phyloP scores from a whole-genome alignment of 2,888 invertebrate species.

The Heteromyza rotundicornis region DNA sequence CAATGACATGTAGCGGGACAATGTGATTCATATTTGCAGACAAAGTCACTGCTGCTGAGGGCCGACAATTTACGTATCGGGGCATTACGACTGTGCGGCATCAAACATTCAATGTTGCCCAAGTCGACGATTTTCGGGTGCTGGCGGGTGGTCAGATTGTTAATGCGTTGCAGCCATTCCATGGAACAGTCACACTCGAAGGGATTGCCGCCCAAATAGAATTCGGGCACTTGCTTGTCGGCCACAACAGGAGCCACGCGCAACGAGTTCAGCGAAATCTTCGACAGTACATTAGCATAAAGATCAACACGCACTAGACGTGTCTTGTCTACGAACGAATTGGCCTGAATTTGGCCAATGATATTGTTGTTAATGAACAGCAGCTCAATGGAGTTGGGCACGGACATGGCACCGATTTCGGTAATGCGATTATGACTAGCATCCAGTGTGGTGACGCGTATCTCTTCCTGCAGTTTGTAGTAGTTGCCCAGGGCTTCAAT shows the following conservation, averaged over 20 bases:
- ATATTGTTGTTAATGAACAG: conserved; percentile 90
- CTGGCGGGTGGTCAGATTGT: conserved; percentile 83
- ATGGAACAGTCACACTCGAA: conserved; percentile 94
- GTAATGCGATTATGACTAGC: conserved; percentile 88
- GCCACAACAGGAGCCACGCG: conserved; percentile 73
- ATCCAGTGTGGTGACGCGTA: conserved; percentile 82
- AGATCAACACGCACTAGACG: conserved; percentile 87
- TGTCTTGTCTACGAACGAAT: conserved; percentile 85
- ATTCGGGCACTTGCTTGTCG: conserved; percentile 81
- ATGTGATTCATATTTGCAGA: conserved; percentile 90
- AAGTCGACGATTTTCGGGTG: conserved; percentile 89
- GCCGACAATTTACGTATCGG: conserved; percentile 79
- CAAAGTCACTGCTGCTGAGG: conserved; percentile 82
- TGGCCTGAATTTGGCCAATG: conserved; percentile 79
- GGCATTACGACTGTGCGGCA: conserved; percentile 82
- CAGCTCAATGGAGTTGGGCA: conserved; percentile 86
- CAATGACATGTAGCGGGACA: conserved; percentile 95
- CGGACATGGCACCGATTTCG: conserved; percentile 81
- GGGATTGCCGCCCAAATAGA: conserved; percentile 91
- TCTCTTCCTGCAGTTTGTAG: conserved; percentile 82
- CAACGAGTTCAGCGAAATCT: conserved; percentile 81
- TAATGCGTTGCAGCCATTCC: conserved; percentile 93
- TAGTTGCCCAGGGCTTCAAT: conserved; percentile 88
- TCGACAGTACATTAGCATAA: conserved; percentile 85
- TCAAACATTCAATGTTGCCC: conserved; percentile 85